Evolutionary conservation across 2,888 invertebrate genomes (phyloP).

Genomic region (Aspidiotus destructor): DNA sequence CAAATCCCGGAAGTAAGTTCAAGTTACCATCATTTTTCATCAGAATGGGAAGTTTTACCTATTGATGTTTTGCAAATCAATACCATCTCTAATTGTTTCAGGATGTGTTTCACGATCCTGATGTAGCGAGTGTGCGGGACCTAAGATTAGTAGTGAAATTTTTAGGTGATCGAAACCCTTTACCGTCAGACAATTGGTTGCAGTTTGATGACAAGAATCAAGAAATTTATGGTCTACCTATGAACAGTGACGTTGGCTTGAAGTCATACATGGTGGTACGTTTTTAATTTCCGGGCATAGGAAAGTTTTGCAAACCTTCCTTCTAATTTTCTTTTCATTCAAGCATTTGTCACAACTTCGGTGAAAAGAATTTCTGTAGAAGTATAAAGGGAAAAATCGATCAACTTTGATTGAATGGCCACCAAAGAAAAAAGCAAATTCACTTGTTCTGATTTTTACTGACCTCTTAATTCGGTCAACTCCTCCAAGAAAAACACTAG

Average conservation of each 20-base stretch:
- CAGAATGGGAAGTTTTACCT: background rate
- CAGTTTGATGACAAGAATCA: conserved; percentile 81
- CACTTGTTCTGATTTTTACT: too few relatives aligned
- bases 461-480: too few relatives aligned
- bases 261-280: conserved; percentile 65
- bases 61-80: background rate
- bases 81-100: conserved; percentile 39
- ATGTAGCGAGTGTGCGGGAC: conserved; percentile 65
- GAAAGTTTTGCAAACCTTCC: too few relatives aligned
- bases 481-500: too few relatives aligned
- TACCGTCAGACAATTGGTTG: conserved; percentile 67
- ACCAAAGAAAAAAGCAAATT: too few relatives aligned
- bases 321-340: too few relatives aligned
- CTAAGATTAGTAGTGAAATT: conserved; percentile 64
- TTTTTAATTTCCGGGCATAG: background rate
- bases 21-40: background rate
- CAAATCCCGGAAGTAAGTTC: conserved; percentile 64
- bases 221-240: conserved; percentile 79
- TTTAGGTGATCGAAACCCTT: conserved; percentile 53
- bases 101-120: conserved; percentile 84
- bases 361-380: too few relatives aligned
- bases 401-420: too few relatives aligned
- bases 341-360: too few relatives aligned
- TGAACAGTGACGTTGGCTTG: conserved; percentile 58
- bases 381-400: too few relatives aligned